These are phyloP conservation scores for Temnothorax longispinosus DNA, from an alignment of 1,140 invertebrate species.

Conservation along the genomic window DNA sequence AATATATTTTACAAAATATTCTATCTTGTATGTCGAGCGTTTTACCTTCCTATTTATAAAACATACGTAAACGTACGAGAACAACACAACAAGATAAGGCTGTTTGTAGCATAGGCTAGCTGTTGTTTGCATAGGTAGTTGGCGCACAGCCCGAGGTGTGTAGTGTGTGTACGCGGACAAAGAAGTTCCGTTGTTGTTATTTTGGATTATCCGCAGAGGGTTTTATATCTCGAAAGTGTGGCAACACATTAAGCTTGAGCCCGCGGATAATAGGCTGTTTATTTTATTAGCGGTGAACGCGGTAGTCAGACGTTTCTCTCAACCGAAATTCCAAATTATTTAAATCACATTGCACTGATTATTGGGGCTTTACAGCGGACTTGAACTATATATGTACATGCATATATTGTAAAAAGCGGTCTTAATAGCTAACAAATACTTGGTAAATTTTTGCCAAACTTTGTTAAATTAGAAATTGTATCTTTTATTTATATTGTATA, in stretches of 20 bases:
- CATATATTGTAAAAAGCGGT: no score
- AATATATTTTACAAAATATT: background rate
- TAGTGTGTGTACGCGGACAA: conserved; percentile 72
- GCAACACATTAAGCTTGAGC: conserved; percentile 76
- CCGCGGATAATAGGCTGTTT: conserved; percentile 80
- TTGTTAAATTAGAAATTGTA: no score
- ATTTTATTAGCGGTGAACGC: conserved; percentile 80
- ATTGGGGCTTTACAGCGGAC: no score
- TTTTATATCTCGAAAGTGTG: conserved; percentile 69
- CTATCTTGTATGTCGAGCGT: background rate
- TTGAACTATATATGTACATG: no score
- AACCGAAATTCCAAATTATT: conserved; percentile 42
- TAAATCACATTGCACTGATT: conserved; percentile 3
- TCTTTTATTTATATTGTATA: no score
- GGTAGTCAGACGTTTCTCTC: background rate
- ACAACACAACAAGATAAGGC: background rate
- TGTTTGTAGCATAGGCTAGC: background rate
- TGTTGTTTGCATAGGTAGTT: conserved; percentile 74
- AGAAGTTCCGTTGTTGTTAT: conserved; percentile 77
- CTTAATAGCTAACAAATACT: no score
- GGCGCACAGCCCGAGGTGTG: conserved; percentile 71
- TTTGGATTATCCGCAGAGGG: conserved; percentile 78
- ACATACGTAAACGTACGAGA: conserved; percentile 73
- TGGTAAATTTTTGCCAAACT: background rate
- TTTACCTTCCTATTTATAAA: conserved; percentile 22